Base-by-base conservation (phyloP, 2,797 vertebrate genomes). In the Chaetophractus vellerosus region DNA sequence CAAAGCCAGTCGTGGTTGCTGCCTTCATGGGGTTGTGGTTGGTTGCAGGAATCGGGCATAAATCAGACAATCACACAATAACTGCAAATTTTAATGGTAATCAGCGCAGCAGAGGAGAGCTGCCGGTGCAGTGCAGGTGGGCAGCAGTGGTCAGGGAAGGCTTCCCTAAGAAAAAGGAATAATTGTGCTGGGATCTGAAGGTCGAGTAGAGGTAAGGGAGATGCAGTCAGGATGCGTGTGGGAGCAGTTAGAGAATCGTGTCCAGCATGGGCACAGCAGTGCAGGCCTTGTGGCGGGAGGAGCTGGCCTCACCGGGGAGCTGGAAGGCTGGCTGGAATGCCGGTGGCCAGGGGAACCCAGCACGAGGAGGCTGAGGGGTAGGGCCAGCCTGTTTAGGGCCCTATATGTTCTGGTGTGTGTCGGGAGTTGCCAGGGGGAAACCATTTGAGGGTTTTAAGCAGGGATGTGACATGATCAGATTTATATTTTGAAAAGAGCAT, bases 61-160 rank as follows among this genome's bases (percentile, higher is more conserved):
- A 71, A 78, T 88, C 63, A 76, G 59, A 89, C 10, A 85, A 45
- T 69, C 61, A 86, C 66, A 91, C 36, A 71, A 33, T 90, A n/a
- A 63, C 24, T 50, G 6, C 75, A 55, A 38, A 36, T 91, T 50
- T 71, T 89, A 45, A 4, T 79, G 50, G 21, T 8, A 80, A 12
- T 50, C 16, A 36, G 68, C 72, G 48, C 79, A 79, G 7, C 24
- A 31, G 5, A 74, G 83, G 63, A 87, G 63, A 57, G 50, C 57
- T 36, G 12, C 18, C 26, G 31, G 41, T 31, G 12, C n/a, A 71
- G 0, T 68, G 23, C 66, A 26, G 55, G 38, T 72, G 15, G 89
- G 0, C 50, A 31, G 12, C 19, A 31, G 41, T 68, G 41, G 33
- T 74, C 31, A 90, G 74, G 57, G 41, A 48, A 90, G 68, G 52